Conservation (phyloP, 2,888 invertebrate genomes). For the Amphipyra berbera region DNA sequence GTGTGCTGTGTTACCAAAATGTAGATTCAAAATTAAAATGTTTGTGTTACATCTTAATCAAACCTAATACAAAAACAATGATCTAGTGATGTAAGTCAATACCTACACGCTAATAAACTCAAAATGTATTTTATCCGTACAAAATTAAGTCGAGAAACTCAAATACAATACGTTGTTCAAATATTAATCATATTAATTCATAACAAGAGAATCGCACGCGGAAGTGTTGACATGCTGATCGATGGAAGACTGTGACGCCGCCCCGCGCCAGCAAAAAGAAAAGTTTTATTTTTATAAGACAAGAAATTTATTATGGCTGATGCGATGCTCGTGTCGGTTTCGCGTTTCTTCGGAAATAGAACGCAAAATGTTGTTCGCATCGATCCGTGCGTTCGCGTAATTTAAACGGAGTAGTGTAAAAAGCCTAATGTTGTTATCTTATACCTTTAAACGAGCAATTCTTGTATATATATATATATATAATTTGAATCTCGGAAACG, state of each 20-base stretch:
- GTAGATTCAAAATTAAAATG: too few species aligned
- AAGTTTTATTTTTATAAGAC: slow-evolving; percentile 90
- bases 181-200: slow-evolving; percentile 53
- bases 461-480: too few species aligned
- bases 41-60: too few species aligned
- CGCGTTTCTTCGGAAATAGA: slow-evolving; percentile 86
- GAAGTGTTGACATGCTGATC: slow-evolving; percentile 60
- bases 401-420: slow-evolving; percentile 45
- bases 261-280: slow-evolving; percentile 85
- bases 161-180: slow-evolving; percentile 42
- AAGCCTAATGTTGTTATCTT: slow-evolving; percentile 40
- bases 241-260: slow-evolving; percentile 71
- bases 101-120: neutral
- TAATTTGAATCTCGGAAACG: too few species aligned
- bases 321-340: slow-evolving; percentile 87
- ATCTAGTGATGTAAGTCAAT: neutral
- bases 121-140: neutral
- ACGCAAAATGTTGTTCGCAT: slow-evolving; percentile 79
- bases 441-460: too few species aligned
- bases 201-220: slow-evolving; percentile 39
- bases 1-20: slow-evolving; percentile 12
- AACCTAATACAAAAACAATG: neutral
- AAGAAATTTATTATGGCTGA: slow-evolving; percentile 89
- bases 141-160: neutral
- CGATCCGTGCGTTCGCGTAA: slow-evolving; percentile 68